Percentiles rank a stretch among this genome's conserved stretches.
These are phyloP conservation scores for Tokudaia tokunoshimensis DNA, from an alignment of 2,797 vertebrate species.

Conservation along the genomic window DNA sequence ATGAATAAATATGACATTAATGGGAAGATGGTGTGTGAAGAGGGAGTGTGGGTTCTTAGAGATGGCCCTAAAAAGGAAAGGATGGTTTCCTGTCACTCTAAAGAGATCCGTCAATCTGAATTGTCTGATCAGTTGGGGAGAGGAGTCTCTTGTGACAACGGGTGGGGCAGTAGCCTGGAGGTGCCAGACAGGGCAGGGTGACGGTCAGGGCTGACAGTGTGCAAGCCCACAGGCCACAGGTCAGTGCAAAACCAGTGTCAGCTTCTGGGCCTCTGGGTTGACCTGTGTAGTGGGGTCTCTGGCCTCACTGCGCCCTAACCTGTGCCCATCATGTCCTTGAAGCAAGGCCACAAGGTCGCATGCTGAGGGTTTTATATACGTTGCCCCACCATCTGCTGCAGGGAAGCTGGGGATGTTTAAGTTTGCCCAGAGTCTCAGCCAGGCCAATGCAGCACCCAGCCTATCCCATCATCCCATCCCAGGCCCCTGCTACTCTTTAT, in stretches of 20 bases:
- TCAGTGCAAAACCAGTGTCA: neutral
- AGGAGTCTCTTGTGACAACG: neutral
- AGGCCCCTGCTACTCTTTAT: accelerated
- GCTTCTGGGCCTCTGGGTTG: neutral
- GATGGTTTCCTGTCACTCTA: neutral
- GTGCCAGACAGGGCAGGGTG: neutral
- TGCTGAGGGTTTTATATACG: neutral
- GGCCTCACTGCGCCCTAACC: neutral
- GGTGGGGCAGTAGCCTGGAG: neutral
- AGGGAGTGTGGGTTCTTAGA: neutral
- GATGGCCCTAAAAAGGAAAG: neutral
- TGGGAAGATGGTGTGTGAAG: neutral
- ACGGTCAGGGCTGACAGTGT: neutral
- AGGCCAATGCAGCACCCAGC: too few relatives aligned
- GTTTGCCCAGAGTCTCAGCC: too few relatives aligned
- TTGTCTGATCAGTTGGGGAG: neutral
- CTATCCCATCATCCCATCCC: accelerated
- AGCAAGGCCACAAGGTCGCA: too few relatives aligned
- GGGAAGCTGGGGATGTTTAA: neutral
- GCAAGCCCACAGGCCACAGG: accelerated
- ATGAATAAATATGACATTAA: neutral
- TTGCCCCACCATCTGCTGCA: too few relatives aligned
- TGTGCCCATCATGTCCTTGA: neutral
- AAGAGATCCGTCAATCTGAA: neutral
- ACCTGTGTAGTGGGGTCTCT: accelerated